phyloP scores from a whole-genome alignment of 2,113 vertebrate species.

The Ammodytes dubius region DNA sequence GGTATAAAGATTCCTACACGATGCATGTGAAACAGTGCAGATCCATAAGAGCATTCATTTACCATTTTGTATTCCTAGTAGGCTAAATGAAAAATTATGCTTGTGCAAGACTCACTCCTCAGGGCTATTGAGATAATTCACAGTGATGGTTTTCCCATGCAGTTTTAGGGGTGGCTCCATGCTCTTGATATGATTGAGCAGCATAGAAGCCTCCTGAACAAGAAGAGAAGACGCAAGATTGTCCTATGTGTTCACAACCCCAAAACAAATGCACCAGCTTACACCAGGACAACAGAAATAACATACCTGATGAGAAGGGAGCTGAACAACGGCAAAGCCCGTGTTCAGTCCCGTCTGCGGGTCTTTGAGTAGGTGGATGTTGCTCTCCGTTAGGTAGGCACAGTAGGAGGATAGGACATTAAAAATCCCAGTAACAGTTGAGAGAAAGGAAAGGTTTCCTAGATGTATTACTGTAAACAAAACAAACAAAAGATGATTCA shows the following conservation, averaged over 20 bases:
- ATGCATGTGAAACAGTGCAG: background rate
- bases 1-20: background rate
- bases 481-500: background rate
- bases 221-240: background rate
- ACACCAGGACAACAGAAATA: background rate
- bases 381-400: conserved; percentile 91
- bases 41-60: background rate
- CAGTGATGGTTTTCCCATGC: conserved; percentile 95
- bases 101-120: conserved; percentile 89
- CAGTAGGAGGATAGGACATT: conserved; percentile 88
- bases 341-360: conserved; percentile 95
- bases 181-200: conserved; percentile 93
- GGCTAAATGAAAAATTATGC: background rate
- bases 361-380: conserved; percentile 97
- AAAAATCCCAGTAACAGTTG: conserved; percentile 93
- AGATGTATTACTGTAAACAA: conserved; percentile 90
- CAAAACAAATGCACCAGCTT: background rate
- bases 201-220: conserved; percentile 92
- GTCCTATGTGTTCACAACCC: background rate
- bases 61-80: background rate
- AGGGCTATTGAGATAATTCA: conserved; percentile 96
- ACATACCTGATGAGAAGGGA: conserved; percentile 92
- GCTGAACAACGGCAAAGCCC: conserved; percentile 95
- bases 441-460: conserved; percentile 92
- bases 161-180: conserved; percentile 95